Base-by-base conservation (phyloP, 2,113 vertebrate genomes). In the Galbula dea region DNA sequence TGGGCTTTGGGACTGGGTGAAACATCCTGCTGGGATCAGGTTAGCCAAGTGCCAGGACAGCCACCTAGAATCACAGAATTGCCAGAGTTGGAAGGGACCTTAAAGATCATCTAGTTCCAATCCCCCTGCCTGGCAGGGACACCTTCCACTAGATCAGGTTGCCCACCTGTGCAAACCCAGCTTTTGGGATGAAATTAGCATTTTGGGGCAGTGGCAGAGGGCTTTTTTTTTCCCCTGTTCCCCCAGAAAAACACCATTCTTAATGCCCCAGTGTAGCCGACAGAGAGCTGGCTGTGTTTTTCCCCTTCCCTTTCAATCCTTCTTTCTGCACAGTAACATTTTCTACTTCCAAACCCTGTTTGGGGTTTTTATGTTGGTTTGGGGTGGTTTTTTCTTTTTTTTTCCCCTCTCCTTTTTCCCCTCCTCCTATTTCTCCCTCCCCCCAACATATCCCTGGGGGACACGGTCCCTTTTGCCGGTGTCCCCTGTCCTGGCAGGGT, bases 241-340 rank as follows among this genome's bases (percentile, higher is more conserved):
- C 36, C 8, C 3, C 5, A 61, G 24, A 66, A 66, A 74, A 90
- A 86, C 19, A 59, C 46, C 22, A 10, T 57, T 85, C 82, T 57
- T 69, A 30, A 27, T 77, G 83, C 63, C 22, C 2, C 16, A 93
- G 41, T 0, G 12, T 1, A 46, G 41, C 68, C 52, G n/a, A 94
- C 93, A 93, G 93, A 96, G 65, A 48, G 11, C 18, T 86, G 87
- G 75, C 88, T 57, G 20, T 32, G 37, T n/a, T 89, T 89, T 72
- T 0, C 74, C n/a, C 71, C 39, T 84, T 66, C 51, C 81, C 57
- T 89, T 96, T 90, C 87, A 83, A 41, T 29, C 45, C 37, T 54
- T 73, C 83, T 94, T n/a, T 93, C 86, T 88, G 43, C 86, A 90
- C 15, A 6, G 87, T 84, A 75, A 76, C 58, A 37, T 86, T 92